These are phyloP conservation scores for Notechis scutatus DNA, from an alignment of 2,113 vertebrate genomes.

Conservation along the genomic window DNA sequence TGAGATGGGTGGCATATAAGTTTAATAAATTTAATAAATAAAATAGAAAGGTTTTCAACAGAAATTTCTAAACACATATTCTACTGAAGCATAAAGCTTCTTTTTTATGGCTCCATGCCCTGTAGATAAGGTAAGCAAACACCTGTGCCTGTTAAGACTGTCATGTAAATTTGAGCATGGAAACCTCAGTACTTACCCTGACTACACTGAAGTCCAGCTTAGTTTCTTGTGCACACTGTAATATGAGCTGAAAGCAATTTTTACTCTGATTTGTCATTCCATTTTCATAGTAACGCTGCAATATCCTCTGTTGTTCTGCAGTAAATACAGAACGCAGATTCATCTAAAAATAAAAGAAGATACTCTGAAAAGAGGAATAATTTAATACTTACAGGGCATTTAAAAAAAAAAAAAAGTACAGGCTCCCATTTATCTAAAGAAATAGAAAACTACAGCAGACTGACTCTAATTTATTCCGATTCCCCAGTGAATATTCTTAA, in stretches of 20 bases:
- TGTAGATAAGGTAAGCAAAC: constrained; percentile 44
- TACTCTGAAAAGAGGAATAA: constrained; percentile 69
- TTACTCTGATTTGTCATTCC: constrained; percentile 99
- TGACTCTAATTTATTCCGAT: constrained; percentile 10
- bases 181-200: constrained; percentile 83
- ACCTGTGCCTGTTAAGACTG: constrained; percentile 56
- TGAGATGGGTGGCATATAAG: background rate
- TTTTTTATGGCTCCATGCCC: constrained; percentile 32
- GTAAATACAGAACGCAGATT: constrained; percentile 98
- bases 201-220: constrained; percentile 99
- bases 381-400: constrained; percentile 45
- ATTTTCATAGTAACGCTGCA: constrained; percentile 97
- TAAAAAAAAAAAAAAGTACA: constrained; percentile 28
- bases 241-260: constrained; percentile 98
- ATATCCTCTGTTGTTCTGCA: constrained; percentile 93
- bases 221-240: constrained; percentile 97
- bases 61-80: background rate
- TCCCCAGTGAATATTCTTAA: constrained; percentile 12
- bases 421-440: constrained; percentile 35
- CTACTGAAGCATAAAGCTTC: constrained; percentile 32
- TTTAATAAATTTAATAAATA: background rate
- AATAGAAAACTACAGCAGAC: constrained; percentile 1
- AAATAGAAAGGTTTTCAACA: background rate
- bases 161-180: constrained; percentile 47
- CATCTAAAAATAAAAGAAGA: constrained; percentile 87